Conservation (phyloP, 2,797 vertebrate genomes). For the Poeciliopsis presidionis region DNA sequence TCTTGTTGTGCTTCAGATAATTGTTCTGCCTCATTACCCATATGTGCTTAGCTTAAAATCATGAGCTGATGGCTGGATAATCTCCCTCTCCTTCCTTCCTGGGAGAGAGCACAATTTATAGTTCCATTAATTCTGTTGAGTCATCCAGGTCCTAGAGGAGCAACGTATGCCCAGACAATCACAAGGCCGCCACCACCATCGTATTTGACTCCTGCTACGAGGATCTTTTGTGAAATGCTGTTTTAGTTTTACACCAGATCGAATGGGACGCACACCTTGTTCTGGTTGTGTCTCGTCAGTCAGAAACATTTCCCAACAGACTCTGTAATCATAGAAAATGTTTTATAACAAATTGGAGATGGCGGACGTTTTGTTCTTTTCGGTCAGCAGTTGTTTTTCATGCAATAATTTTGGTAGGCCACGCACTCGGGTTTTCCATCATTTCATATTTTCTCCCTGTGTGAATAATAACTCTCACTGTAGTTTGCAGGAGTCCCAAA, state of each 20-base stretch:
- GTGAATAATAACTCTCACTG: not conserved
- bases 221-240: not conserved
- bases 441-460: not conserved
- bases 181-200: not conserved
- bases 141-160: not conserved
- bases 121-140: not conserved
- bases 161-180: not conserved
- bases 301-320: not conserved
- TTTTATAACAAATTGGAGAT: not conserved
- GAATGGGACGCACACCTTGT: not conserved
- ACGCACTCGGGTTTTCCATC: not conserved
- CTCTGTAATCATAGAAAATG: not conserved
- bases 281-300: not conserved
- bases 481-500: not conserved
- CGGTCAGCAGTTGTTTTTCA: not conserved
- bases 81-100: not conserved
- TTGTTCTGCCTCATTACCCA: not conserved
- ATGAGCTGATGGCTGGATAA: not conserved
- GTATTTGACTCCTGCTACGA: not conserved
- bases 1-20: not conserved
- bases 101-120: not conserved
- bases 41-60: not conserved
- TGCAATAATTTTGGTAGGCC: not conserved
- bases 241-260: not conserved
- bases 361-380: not conserved